These are phyloP conservation scores for Anthoscopus minutus DNA, from an alignment of 2,113 vertebrate species.

Conservation along the genomic window DNA sequence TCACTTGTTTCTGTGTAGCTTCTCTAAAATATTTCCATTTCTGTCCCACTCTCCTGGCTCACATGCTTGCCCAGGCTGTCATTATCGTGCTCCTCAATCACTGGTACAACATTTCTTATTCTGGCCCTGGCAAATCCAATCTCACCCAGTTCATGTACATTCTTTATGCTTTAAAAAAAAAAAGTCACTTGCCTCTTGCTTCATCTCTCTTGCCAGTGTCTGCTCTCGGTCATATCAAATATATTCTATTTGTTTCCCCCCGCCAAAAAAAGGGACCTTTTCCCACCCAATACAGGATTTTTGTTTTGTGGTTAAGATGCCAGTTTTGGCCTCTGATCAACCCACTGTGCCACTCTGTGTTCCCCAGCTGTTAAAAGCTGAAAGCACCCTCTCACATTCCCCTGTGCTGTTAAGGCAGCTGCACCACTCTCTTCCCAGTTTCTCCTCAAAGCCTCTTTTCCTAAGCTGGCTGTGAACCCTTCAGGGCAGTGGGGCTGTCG, in stretches of 20 bases:
- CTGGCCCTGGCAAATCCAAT: background rate
- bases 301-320: background rate
- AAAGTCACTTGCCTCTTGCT: rapidly evolving
- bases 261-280: background rate
- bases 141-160: rapidly evolving
- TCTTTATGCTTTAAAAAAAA: background rate
- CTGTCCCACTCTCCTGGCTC: background rate
- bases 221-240: background rate
- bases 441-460: background rate
- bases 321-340: background rate
- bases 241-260: no score
- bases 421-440: background rate
- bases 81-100: background rate
- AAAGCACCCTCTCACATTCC: rapidly evolving
- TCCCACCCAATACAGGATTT: background rate
- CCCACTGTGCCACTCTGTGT: background rate
- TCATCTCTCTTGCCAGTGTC: background rate
- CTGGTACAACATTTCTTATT: background rate
- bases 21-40: background rate
- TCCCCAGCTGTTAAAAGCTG: background rate
- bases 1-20: background rate
- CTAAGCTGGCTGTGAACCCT: background rate
- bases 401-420: background rate
- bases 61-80: background rate
- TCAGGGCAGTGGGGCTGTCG: background rate